Evolutionary conservation across 2,113 vertebrate species (phyloP), one percentile per base, ranked within the genome.

Genomic region (Prolemur simus): DNA sequence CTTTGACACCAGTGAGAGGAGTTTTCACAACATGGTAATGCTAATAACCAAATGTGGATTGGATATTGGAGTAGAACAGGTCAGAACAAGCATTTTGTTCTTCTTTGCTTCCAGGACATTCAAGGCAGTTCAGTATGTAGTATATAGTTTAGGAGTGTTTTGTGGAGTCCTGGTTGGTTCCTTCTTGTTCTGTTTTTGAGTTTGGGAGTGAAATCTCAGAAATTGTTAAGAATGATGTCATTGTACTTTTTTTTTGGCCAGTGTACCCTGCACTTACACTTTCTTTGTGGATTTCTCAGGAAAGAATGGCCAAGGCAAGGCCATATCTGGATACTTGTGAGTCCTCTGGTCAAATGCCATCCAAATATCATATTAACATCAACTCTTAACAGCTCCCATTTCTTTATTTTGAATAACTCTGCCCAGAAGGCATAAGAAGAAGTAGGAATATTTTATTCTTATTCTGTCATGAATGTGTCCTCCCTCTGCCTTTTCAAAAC

Each of bases 401-500:
- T 37, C 21, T 54, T 91, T 39, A 60, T 77, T 80, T 52, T 66
- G 76, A 92, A 47, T 63, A 78, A 58, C 29, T 81, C 39, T 95
- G 9, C 21, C 52, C 47, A 39, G 39, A 88, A 66, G 23, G 1
- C 18, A 39, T 34, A 37, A 73, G 32, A 77, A 87, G 29, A 69
- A 95, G 20, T n/a, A 58, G 27, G 39, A 88, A 56, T 47, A 47
- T 47, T 49, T 23, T 39, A 37, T n/a, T 80, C 32, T 23, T 39
- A 37, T n/a, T 80, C 32, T 85, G 14, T 78, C 52, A 86, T 69
- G 60, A 68, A 42, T 78, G 32, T 64, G 32, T 25, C 39, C 9
- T 77, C 85, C 32, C 6, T 91, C 82, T 90, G 21, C 52, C 23
- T 82, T 94, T 91, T 96, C 25, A 82, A 91, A 93, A 63, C 52